Conservation (phyloP, 2,113 vertebrate species). For the Nothobranchius kuhntae region DNA sequence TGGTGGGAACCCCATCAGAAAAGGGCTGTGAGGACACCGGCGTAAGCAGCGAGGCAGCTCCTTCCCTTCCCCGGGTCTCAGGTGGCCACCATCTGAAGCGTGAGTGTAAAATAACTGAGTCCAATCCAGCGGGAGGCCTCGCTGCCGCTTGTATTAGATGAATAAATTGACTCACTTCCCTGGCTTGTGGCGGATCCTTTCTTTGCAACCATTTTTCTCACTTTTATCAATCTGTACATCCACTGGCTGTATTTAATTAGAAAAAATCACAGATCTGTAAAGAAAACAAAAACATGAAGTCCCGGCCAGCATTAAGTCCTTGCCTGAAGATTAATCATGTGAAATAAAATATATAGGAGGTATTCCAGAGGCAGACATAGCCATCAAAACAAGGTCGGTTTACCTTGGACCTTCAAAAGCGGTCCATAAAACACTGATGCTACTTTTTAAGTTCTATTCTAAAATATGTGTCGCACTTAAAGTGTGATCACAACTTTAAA, state of each 20-base stretch:
- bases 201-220: background rate
- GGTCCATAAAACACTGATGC: no score
- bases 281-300: background rate
- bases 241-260: background rate
- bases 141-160: background rate
- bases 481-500: no score
- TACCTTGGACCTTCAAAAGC: no score
- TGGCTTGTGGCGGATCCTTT: background rate
- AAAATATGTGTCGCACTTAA: no score
- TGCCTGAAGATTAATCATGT: background rate
- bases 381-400: no score
- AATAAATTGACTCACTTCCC: slow-evolving; percentile 6
- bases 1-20: slow-evolving; percentile 4
- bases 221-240: background rate
- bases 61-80: background rate
- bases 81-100: slow-evolving; percentile 3
- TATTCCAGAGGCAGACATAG: background rate
- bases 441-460: no score
- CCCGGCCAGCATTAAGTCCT: background rate
- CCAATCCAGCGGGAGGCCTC: background rate
- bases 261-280: background rate
- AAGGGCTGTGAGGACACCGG: background rate
- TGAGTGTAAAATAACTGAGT: slow-evolving; percentile 9
- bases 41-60: background rate
- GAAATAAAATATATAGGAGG: background rate